Base-by-base conservation (phyloP, 2,113 vertebrate species). In the Thryonomys swinderianus region DNA sequence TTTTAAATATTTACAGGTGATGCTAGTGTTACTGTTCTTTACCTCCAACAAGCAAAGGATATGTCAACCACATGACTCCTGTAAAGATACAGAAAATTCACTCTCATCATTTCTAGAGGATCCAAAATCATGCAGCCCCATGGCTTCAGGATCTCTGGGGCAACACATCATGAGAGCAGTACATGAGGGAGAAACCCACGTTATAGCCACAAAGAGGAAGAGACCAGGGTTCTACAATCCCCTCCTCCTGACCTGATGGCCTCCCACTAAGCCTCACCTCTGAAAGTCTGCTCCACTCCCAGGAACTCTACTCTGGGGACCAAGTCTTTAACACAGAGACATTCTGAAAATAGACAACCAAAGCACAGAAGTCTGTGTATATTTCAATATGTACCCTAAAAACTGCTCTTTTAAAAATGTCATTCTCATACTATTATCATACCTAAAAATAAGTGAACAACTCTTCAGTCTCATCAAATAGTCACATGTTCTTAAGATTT, bases 1-100 rank as follows among this genome's bases (percentile, higher is more conserved):
- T 93, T 93, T 88, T 82, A 71, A 88, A 76, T 64, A 85, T 42
- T 95, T 88, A 85, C 45, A 88, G 61, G 37, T 76, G n/a, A 87
- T 20, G 6, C 5, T 5, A 62, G 25, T 64, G 27, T 74, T 80
- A 83, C 16, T 88, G 42, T 45, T 71, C 53, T 88, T 67, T 59
- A 81, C 34, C 90, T 85, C 20, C 51, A 64, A 34, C 85, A 82
- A 64, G 83, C 62, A 83, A 76, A 92, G 67, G 27, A 86, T 53
- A 64, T 67, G 71, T 59, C 34, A 78, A 64, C 18, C 9, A 61
- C 79, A 81, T 61, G 32, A 91, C 5, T 45, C 34, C 45, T 76
- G 57, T 27, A 85, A 76, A 78, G 59, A 79, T 0, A 5, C 8
- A 74, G 42, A 30, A 55, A 57, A 95, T 37, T 83, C 53, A 71